Evolutionary conservation across 2,888 invertebrate species (phyloP).

Genomic region (Habroteleia sp.): DNA sequence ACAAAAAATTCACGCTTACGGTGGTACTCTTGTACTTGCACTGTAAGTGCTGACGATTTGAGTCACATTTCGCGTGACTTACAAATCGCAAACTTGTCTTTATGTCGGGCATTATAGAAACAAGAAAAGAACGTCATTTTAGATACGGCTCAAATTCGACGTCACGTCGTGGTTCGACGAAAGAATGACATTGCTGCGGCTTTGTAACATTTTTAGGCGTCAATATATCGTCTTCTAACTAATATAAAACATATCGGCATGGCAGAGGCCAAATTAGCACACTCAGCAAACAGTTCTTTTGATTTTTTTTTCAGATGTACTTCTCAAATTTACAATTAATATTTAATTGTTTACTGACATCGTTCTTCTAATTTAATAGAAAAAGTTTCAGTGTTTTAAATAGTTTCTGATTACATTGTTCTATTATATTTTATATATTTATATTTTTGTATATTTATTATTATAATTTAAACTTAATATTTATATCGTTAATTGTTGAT

Average conservation of each 20-base stretch:
- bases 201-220: conserved; percentile 55
- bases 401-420: conserved; percentile 9
- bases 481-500: conserved; percentile 29
- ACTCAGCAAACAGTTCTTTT: conserved; percentile 58
- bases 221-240: conserved; percentile 45
- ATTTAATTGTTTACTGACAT: conserved; percentile 37
- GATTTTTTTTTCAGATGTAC: conserved; percentile 34
- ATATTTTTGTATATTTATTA: conserved; percentile 47
- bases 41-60: conserved; percentile 42
- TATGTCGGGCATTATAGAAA: conserved; percentile 62
- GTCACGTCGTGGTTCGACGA: conserved; percentile 39
- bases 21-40: conserved; percentile 15
- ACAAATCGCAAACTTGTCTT: conserved; percentile 57
- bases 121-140: conserved; percentile 43
- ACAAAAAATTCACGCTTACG: conserved; percentile 32
- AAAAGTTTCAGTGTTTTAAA: conserved; percentile 3
- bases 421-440: conserved; percentile 41
- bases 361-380: background rate
- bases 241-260: conserved; percentile 47
- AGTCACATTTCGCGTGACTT: conserved; percentile 54
- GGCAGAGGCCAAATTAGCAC: conserved; percentile 58
- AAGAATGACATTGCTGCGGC: conserved; percentile 46
- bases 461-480: conserved; percentile 10
- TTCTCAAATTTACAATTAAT: conserved; percentile 46
- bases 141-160: conserved; percentile 54